Evolutionary conservation across 2,113 vertebrate species (phyloP).

Genomic region (Notothenia coriiceps): DNA sequence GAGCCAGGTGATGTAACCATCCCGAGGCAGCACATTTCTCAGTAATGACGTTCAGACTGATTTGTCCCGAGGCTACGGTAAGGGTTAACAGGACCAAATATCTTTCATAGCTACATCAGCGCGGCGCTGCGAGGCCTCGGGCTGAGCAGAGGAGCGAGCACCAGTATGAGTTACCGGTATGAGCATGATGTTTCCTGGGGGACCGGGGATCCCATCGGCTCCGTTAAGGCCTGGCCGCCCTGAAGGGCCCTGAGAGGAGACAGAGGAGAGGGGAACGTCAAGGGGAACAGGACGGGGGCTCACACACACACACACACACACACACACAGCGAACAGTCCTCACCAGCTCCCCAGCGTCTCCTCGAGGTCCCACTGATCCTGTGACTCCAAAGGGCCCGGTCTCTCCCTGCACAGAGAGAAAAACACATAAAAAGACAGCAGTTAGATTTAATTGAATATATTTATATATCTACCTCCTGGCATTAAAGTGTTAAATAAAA

Average conservation of each 20-base stretch:
- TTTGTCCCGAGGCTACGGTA: conserved; percentile 16
- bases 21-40: conserved; percentile 11
- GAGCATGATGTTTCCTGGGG: conserved; percentile 95
- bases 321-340: conserved; percentile 57
- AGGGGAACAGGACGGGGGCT: not conserved
- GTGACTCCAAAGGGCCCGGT: conserved; percentile 89
- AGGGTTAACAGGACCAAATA: conserved; percentile 45
- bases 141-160: not conserved
- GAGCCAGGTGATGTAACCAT: not conserved
- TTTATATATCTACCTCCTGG: too few species aligned
- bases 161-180: conserved; percentile 87
- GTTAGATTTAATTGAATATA: not conserved
- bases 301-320: too few species aligned
- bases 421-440: not conserved
- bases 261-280: conserved; percentile 28
- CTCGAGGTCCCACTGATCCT: conserved; percentile 90
- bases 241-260: conserved; percentile 86
- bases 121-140: conserved; percentile 6
- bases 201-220: conserved; percentile 94
- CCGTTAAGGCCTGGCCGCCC: conserved; percentile 92
- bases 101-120: conserved; percentile 23
- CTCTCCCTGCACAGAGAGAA: conserved; percentile 60
- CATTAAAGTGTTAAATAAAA: too few species aligned
- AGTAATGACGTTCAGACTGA: conserved; percentile 17
- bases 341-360: conserved; percentile 94